Evolutionary conservation across 2,113 vertebrate genomes (phyloP).

Genomic region (Toxostoma redivivum): DNA sequence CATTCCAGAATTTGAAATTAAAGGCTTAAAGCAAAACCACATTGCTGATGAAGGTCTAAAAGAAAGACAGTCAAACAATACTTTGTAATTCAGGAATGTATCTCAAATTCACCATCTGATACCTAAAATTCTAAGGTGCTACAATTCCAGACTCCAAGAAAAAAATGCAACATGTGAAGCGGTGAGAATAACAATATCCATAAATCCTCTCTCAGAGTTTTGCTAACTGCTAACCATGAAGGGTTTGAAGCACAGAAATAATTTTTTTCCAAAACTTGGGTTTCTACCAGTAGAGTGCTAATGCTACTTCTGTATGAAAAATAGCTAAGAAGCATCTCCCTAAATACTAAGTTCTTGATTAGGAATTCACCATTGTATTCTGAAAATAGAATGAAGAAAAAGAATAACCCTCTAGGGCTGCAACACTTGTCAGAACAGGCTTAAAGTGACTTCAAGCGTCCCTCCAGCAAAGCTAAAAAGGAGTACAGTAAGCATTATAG

Average conservation of each 20-base stretch:
- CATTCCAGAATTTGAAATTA: background rate
- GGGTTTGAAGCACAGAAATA: background rate
- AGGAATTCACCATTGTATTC: background rate
- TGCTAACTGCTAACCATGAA: background rate
- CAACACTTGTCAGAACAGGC: background rate
- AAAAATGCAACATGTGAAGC: background rate
- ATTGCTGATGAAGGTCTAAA: background rate
- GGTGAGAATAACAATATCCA: background rate
- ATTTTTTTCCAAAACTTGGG: background rate
- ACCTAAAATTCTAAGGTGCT: background rate
- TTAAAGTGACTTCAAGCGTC: background rate
- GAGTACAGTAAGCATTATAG: background rate
- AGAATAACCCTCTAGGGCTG: background rate
- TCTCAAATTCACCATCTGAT: background rate
- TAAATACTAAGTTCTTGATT: background rate
- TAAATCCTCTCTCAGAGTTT: background rate
- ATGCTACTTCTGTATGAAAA: background rate
- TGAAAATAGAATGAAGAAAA: background rate
- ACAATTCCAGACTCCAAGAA: background rate
- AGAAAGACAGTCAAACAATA: background rate
- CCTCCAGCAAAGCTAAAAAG: background rate
- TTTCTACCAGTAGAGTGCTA: background rate
- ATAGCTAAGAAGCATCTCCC: background rate
- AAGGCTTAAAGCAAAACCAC: background rate
- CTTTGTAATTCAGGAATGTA: background rate